Conservation (phyloP, 2,888 invertebrate genomes). For the Rhodophaea formosa region DNA sequence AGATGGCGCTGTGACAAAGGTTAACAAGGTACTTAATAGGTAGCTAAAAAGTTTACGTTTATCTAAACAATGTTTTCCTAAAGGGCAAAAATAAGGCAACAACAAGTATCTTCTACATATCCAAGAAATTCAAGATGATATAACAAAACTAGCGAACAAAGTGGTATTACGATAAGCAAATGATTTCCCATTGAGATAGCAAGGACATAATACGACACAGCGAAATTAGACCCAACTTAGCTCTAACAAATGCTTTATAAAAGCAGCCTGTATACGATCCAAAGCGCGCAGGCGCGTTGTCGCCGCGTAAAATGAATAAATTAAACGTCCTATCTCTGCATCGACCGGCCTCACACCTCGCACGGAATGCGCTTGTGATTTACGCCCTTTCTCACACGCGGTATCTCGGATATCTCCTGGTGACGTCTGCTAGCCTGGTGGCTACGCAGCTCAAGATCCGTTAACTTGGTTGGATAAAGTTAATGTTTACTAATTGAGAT, state of each 20-base stretch:
- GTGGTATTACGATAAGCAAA: no score
- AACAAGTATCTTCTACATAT: no score
- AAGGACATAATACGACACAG: slow-evolving; percentile 7
- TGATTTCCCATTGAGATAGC: background rate
- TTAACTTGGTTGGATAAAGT: background rate
- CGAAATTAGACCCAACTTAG: slow-evolving; percentile 12
- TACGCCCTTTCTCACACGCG: slow-evolving; percentile 63
- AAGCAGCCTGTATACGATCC: slow-evolving; percentile 49
- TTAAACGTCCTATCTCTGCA: slow-evolving; percentile 74
- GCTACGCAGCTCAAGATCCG: background rate
- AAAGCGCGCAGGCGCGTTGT: slow-evolving; percentile 66
- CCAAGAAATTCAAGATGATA: no score
- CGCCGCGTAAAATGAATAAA: slow-evolving; percentile 79
- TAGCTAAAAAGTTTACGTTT: no score
- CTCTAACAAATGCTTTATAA: slow-evolving; percentile 12
- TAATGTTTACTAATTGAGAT: background rate
- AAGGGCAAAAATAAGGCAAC: no score
- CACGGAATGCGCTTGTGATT: slow-evolving; percentile 69
- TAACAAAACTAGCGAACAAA: no score
- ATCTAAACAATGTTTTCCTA: no score
- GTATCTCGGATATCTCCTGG: slow-evolving; percentile 38
- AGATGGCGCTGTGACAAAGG: no score
- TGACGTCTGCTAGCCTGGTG: slow-evolving; percentile 55
- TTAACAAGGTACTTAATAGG: no score
- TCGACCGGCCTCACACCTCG: slow-evolving; percentile 80